Evolutionary conservation across 2,888 invertebrate genomes (phyloP).

Genomic region (Tiliacea citrago): DNA sequence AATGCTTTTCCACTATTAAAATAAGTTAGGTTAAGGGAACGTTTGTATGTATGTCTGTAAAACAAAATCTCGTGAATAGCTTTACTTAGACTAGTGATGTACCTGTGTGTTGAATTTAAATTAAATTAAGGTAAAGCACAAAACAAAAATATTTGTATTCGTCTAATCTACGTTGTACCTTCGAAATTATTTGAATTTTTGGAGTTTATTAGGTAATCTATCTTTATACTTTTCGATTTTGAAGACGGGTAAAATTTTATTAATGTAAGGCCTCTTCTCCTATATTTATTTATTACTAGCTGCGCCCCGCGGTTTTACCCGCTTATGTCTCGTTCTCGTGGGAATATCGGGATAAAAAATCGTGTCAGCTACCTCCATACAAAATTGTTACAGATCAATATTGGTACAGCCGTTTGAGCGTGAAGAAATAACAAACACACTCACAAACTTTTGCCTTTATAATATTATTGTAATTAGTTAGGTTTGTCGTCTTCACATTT

Average conservation of each 20-base stretch:
- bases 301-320: no score
- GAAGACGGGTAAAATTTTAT: neutral
- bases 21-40: conserved; percentile 33
- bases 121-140: conserved; percentile 42
- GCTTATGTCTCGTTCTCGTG: no score
- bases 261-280: no score
- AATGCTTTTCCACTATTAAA: conserved; percentile 53
- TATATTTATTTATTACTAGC: neutral
- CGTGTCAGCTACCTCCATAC: no score
- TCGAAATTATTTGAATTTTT: conserved; percentile 31
- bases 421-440: no score
- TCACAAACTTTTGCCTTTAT: no score
- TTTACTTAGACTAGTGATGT: conserved; percentile 55
- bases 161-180: conserved; percentile 48
- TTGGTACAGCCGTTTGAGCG: no score
- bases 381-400: no score
- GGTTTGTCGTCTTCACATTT: no score
- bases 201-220: conserved; percentile 8
- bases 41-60: conserved; percentile 47
- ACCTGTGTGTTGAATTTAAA: conserved; percentile 53
- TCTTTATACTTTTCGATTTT: conserved; percentile 10
- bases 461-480: no score
- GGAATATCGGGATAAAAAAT: no score
- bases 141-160: conserved; percentile 52
- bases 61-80: conserved; percentile 57